Evolutionary conservation across 2,797 vertebrate species (phyloP), one percentile per base, ranked within the genome.

Genomic region (Gephyroberyx darwinii): DNA sequence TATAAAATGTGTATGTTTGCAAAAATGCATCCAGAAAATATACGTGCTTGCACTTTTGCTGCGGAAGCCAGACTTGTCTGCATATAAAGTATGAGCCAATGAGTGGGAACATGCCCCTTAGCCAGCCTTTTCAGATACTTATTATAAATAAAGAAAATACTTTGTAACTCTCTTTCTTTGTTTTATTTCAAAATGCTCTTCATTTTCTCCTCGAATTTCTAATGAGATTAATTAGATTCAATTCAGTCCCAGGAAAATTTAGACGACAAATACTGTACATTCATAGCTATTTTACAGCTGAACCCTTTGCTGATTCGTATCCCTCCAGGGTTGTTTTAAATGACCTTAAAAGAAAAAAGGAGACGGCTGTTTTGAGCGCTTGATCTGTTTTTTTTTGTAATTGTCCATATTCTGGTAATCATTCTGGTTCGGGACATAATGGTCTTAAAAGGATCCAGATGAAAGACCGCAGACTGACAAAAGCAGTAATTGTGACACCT

Each of bases 371-470:
- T 77, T 8, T 48, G 58, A 79, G 61, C 43, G 37, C 8, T 39
- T 39, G 37, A 39, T 39, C 37, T 10, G 37, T 53, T 69, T 30
- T 48, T 75, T 77, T 79, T 78, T 43, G 26, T 26, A 26, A 75
- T 77, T 62, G 0, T 78, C 31, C 9, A 9, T 71, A 47, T 66
- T 75, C 54, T 48, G n/a, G 53, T 73, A 58, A 51, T 45, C 48
- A 22, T 62, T 26, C 43, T 66, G 55, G 54, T 56, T 74, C 73
- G 43, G n/a, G 8, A 62, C 65, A 54, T 37, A 43, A 39, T 39
- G n/a, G 17, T 57, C 33, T 77, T 78, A 69, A 31, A 78, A 67
- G 61, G 62, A 77, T 74, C 30, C 31, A 72, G 54, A 84, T 80
- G 48, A 80, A 81, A 80, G 55, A 45, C 65, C 52, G 79, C 43